Evolutionary conservation across 2,797 vertebrate species (phyloP).

Genomic region (Thripadectes ignobilis): DNA sequence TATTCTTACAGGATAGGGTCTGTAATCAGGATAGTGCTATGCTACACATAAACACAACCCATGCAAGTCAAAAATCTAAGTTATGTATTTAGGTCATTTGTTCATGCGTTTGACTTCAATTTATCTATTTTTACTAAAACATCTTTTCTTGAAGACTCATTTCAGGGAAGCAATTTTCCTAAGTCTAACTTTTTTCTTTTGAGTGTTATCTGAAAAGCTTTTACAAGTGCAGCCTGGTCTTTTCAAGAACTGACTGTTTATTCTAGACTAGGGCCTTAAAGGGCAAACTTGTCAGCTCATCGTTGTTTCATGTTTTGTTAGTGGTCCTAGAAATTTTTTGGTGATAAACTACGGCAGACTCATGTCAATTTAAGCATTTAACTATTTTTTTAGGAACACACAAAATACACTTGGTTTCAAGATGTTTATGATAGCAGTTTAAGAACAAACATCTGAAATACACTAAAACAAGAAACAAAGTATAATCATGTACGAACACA

Average conservation of each 20-base stretch:
- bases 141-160: not conserved
- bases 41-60: not conserved
- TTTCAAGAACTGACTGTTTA: not conserved
- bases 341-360: not conserved
- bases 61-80: not conserved
- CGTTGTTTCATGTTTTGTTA: not conserved
- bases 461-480: not conserved
- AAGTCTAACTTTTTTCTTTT: not conserved
- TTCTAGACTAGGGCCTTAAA: not conserved
- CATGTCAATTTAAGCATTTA: not conserved
- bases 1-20: not conserved
- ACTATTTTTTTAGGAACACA: not conserved
- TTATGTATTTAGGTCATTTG: constrained; percentile 21
- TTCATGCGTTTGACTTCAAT: not conserved
- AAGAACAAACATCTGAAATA: not conserved
- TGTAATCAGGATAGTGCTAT: constrained; percentile 14
- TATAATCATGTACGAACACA: not conserved
- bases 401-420: not conserved
- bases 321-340: not conserved
- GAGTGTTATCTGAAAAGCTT: not conserved
- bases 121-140: not conserved
- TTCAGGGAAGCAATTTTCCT: not conserved
- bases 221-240: not conserved
- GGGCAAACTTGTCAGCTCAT: not conserved
- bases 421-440: not conserved